phyloP scores from a whole-genome alignment of 2,888 invertebrate genomes.

The Mesorhabditis spiculigera region DNA sequence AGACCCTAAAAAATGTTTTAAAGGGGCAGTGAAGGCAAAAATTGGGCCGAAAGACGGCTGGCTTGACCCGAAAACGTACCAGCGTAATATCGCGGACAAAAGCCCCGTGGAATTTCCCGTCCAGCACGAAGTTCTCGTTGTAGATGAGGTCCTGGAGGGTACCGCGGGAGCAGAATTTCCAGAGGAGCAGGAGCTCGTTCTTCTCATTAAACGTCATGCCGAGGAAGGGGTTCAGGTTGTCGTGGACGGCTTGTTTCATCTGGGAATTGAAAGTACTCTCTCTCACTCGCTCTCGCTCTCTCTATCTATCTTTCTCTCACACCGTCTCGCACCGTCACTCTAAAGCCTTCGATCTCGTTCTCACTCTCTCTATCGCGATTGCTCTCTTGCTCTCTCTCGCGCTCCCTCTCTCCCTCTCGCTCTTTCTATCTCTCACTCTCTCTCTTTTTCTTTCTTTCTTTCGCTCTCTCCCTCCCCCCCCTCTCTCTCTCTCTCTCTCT shows the following conservation, averaged over 20 bases:
- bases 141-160: constrained; percentile 39
- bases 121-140: constrained; percentile 34
- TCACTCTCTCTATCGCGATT: too few relatives aligned
- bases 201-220: constrained; percentile 64
- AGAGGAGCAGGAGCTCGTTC: constrained; percentile 32
- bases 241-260: constrained; percentile 85
- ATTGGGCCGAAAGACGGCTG: not conserved
- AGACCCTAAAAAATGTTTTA: constrained; percentile 20
- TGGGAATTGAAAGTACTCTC: constrained; percentile 36
- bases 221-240: constrained; percentile 92
- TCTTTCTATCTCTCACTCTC: too few relatives aligned
- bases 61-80: not conserved
- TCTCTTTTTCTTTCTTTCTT: too few relatives aligned
- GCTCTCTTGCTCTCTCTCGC: too few relatives aligned
- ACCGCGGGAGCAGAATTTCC: constrained; percentile 34
- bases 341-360: too few relatives aligned
- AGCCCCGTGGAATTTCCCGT: constrained; percentile 37
- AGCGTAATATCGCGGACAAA: constrained; percentile 36
- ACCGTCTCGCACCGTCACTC: too few relatives aligned
- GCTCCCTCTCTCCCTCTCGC: too few relatives aligned
- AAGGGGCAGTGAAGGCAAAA: too few relatives aligned
- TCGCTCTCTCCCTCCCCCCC: too few relatives aligned
- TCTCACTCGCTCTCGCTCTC: too few relatives aligned
- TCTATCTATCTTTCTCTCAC: too few relatives aligned
- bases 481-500: too few relatives aligned